Evolutionary conservation across 2,888 invertebrate species (phyloP).

Genomic region (Megaustenia siamemsis): DNA sequence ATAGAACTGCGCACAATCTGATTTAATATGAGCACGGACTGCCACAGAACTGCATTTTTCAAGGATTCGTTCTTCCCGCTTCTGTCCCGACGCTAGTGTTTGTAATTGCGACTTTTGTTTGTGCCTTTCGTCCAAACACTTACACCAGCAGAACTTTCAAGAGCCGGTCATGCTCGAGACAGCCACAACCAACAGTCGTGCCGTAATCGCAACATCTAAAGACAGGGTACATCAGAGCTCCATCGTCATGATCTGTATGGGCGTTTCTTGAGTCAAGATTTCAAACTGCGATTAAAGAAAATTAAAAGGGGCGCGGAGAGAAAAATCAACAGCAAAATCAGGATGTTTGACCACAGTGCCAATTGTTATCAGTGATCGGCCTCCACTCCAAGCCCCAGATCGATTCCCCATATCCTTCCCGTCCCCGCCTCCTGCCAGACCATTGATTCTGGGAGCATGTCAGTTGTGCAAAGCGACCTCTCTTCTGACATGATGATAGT

Average conservation of each 20-base stretch:
- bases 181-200: neutral
- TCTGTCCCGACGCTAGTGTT: neutral
- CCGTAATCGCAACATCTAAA: neutral
- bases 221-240: neutral
- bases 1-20: too few species aligned
- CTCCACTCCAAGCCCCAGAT: slow-evolving; percentile 34
- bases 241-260: neutral
- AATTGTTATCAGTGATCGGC: slow-evolving; percentile 42
- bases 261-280: slow-evolving; percentile 16
- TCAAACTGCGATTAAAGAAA: slow-evolving; percentile 26
- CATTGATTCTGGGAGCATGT: slow-evolving; percentile 45
- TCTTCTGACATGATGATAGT: slow-evolving; percentile 41
- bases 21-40: too few species aligned
- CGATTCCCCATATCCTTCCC: slow-evolving; percentile 30
- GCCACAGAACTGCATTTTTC: too few species aligned
- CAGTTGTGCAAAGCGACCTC: slow-evolving; percentile 34
- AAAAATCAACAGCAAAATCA: slow-evolving; percentile 28
- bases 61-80: too few species aligned
- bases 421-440: neutral
- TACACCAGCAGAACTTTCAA: neutral
- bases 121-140: neutral
- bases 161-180: neutral
- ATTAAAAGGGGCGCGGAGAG: slow-evolving; percentile 8
- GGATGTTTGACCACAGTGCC: slow-evolving; percentile 40
- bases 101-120: neutral